phyloP scores from a whole-genome alignment of 2,797 vertebrate species.

The Cryptoprocta ferox region DNA sequence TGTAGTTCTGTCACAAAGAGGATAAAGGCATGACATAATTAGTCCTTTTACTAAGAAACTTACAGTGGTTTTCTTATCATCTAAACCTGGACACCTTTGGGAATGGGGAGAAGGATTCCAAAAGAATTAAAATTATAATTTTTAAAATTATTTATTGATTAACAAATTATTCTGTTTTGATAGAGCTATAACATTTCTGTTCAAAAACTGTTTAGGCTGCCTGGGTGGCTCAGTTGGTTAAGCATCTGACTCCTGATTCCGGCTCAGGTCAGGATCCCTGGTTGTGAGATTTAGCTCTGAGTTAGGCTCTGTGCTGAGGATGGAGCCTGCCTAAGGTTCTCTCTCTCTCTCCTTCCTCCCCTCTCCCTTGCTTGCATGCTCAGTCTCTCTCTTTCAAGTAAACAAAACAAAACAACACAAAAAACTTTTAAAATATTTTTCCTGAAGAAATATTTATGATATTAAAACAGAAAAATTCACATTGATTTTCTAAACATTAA shows the following conservation, averaged over 20 bases:
- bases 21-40: neutral
- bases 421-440: neutral
- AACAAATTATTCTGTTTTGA: neutral
- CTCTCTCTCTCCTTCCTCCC: too few relatives aligned
- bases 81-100: neutral
- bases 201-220: too few relatives aligned
- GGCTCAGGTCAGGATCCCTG: too few relatives aligned
- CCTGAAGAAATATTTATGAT: neutral
- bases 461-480: neutral
- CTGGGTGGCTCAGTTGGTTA: too few relatives aligned
- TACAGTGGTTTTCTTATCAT: neutral
- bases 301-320: too few relatives aligned
- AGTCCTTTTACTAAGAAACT: neutral
- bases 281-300: too few relatives aligned
- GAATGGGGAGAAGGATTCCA: neutral
- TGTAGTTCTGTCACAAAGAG: neutral
- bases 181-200: neutral
- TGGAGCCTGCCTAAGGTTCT: too few relatives aligned
- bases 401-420: too few relatives aligned
- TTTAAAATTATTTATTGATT: neutral
- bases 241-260: too few relatives aligned
- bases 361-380: too few relatives aligned
- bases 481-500: neutral
- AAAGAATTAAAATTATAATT: neutral
- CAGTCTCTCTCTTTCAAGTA: too few relatives aligned